Evolutionary conservation across 2,113 vertebrate genomes (phyloP).

Genomic region (Phaetusa simplex): DNA sequence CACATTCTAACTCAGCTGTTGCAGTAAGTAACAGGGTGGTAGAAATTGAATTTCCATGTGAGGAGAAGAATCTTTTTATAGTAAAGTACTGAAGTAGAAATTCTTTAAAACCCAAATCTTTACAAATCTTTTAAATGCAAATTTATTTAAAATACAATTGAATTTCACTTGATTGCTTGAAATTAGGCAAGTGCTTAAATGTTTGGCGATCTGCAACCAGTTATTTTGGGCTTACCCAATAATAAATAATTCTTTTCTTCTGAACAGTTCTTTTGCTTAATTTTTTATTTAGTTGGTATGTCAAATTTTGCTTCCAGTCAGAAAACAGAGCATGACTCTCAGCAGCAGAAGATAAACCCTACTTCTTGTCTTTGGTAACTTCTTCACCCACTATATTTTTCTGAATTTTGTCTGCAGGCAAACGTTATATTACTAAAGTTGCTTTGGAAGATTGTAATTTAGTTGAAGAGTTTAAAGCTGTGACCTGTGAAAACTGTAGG

Average conservation of each 20-base stretch:
- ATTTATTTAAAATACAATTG: not conserved
- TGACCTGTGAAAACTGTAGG: conserved; percentile 16
- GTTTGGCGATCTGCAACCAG: not conserved
- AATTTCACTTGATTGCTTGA: not conserved
- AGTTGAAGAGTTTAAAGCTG: conserved; percentile 58
- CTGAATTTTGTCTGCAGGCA: conserved; percentile 66
- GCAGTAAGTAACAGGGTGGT: not conserved
- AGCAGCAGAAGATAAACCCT: not conserved
- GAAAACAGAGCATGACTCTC: not conserved
- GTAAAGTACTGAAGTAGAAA: not conserved
- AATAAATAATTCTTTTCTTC: not conserved
- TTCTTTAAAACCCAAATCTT: not conserved
- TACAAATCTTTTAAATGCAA: not conserved
- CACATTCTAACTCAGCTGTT: not conserved
- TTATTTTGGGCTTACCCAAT: not conserved
- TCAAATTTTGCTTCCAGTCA: not conserved
- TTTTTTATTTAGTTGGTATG: not conserved
- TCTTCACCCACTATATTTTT: not conserved
- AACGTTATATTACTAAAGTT: conserved; percentile 73
- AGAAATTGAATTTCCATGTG: not conserved
- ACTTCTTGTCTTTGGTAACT: not conserved
- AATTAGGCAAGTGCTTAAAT: not conserved
- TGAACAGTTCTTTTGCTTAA: not conserved
- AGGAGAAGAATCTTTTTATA: not conserved
- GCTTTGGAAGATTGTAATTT: conserved; percentile 62